Percentiles rank a stretch among this genome's conserved stretches.
These are phyloP conservation scores for Perizoma flavofasciatum DNA, from an alignment of 2,888 invertebrate species.

Conservation along the genomic window DNA sequence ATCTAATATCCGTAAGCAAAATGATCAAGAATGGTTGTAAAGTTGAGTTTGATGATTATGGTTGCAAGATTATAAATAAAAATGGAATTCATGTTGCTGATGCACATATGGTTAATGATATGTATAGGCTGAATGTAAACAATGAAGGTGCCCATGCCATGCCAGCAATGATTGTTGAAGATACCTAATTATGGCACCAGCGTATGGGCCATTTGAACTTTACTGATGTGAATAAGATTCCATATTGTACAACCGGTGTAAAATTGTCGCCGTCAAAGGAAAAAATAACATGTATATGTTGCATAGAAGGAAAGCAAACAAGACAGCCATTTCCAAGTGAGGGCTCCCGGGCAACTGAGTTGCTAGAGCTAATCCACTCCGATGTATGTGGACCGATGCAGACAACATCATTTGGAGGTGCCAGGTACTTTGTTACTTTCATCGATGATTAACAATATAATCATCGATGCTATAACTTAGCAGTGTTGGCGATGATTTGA, in stretches of 20 bases:
- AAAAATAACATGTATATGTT: background rate
- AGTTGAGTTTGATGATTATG: constrained; percentile 9
- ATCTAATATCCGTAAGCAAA: too few relatives aligned
- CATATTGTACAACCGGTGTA: background rate
- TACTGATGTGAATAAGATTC: constrained; percentile 3
- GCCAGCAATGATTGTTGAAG: background rate
- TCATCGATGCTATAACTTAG: too few relatives aligned
- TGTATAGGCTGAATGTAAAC: background rate
- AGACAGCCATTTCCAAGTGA: constrained; percentile 1
- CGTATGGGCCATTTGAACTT: constrained; percentile 16
- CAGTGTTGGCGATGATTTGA: too few relatives aligned
- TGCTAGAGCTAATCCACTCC: background rate
- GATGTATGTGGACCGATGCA: too few relatives aligned
- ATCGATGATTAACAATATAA: background rate
- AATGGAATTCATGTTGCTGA: constrained; percentile 3
- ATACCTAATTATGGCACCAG: constrained; percentile 3
- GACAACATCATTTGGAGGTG: background rate
- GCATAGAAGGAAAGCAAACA: too few relatives aligned
- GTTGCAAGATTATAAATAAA: constrained; percentile 11
- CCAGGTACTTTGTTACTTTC: constrained; percentile 3
- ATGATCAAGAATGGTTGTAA: too few relatives aligned
- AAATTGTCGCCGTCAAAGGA: background rate
- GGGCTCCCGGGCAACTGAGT: constrained; percentile 2
- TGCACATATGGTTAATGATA: constrained; percentile 2
- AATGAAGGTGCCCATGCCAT: background rate